Base-by-base conservation (phyloP, 2,888 invertebrate genomes). In the Tinea semifulvella region DNA sequence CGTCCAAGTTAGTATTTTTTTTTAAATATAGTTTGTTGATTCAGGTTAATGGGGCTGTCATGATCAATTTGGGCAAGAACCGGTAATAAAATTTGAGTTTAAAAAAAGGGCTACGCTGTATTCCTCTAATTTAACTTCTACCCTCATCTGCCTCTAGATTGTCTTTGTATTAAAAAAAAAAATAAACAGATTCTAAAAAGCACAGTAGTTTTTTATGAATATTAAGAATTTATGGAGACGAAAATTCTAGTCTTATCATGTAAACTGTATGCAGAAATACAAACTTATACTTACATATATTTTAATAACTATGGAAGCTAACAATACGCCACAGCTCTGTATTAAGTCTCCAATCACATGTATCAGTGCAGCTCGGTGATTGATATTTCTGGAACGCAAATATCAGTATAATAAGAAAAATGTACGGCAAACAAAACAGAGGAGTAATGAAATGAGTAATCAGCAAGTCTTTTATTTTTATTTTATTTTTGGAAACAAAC, bases 291-390 rank as follows among this genome's bases (percentile, higher is more conserved):
- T 84, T 62, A 91, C 91, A 66, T 86, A 87, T 59, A 90, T 86
- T 67, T 91, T 92, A 53, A 95, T 94, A 55, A 95, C 83, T 22
- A 93, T 70, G 0, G 94, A 90, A 0, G 95, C 93, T 8, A 93
- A 72, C 45, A 96, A 81, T 13, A 96, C 94, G 0, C 95, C 95
- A 45, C 93, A 81, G 70, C 94, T 94, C 67, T 96, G 95, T 47
- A 94, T 84, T 31, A 96, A 84, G 65, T 96, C 95, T 0, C 95
- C 95, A 44, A 96, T 74, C 17, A 95, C 94, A 69, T 96, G 95
- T 50, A 95, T 90, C 49, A 93, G 85, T 0, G 95, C 95, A 0
- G 95, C 95, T 28, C 93, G 85, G 0, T 95, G 84, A 62, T 94
- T 91, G 50, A 91, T 86, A 60, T 91, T 91, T 50, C 77, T 80